Evolutionary conservation across 2,888 invertebrate species (phyloP).

Genomic region (Hypsopygia costalis): DNA sequence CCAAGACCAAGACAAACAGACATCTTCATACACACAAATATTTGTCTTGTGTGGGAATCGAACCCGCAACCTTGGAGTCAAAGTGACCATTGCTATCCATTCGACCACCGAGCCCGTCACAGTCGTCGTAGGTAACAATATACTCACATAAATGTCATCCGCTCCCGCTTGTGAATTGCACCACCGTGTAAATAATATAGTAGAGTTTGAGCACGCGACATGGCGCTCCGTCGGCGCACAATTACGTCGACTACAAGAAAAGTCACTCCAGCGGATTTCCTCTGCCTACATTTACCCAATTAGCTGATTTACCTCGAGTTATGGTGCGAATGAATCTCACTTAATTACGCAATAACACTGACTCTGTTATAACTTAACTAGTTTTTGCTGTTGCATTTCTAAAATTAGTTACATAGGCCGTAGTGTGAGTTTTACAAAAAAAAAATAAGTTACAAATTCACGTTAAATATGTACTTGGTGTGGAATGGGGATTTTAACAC

Average conservation of each 20-base stretch:
- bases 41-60: too few species aligned
- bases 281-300: slow-evolving; percentile 17
- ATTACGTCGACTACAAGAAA: slow-evolving; percentile 21
- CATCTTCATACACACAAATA: too few species aligned
- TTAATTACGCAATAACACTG: slow-evolving; percentile 10
- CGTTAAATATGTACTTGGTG: too few species aligned
- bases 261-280: slow-evolving; percentile 21
- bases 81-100: too few species aligned
- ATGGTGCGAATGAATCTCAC: slow-evolving; percentile 10
- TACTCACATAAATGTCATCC: too few species aligned
- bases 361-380: not conserved
- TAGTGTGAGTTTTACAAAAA: too few species aligned
- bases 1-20: too few species aligned
- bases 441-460: too few species aligned
- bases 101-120: too few species aligned
- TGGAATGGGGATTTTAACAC: too few species aligned
- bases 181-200: not conserved
- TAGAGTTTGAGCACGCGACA: not conserved
- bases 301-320: slow-evolving; percentile 17
- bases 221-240: slow-evolving; percentile 7
- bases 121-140: too few species aligned
- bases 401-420: slow-evolving; percentile 12
- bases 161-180: not conserved
- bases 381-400: not conserved
- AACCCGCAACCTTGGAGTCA: too few species aligned